These are phyloP conservation scores for Sebastes dallii DNA, from an alignment of 2,797 vertebrate species.

Conservation along the genomic window DNA sequence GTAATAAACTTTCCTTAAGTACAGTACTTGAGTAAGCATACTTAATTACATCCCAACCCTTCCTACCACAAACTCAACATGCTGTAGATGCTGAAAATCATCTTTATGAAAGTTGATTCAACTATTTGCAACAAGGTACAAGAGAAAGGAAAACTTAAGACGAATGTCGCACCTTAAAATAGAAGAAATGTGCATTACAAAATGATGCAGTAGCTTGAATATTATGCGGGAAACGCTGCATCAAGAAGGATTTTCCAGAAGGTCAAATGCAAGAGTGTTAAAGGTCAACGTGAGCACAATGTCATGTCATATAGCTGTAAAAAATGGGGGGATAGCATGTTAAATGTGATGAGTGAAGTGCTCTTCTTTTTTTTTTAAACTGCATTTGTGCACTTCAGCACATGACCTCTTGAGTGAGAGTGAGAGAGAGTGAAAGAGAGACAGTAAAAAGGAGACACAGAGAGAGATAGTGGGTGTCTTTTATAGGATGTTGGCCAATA, in stretches of 20 bases:
- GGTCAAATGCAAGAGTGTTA: not conserved
- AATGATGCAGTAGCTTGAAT: too few species aligned
- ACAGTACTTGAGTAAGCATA: not conserved
- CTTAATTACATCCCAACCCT: not conserved
- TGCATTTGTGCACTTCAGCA: conserved; percentile 40
- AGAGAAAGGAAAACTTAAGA: not conserved
- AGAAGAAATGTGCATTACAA: not conserved
- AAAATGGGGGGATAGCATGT: conserved; percentile 1
- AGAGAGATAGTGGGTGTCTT: conserved; percentile 54
- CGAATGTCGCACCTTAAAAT: not conserved
- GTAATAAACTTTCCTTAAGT: too few species aligned
- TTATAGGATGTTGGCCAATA: conserved; percentile 73
- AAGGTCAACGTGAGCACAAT: not conserved
- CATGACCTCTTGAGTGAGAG: conserved; percentile 7
- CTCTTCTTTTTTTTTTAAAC: not conserved
- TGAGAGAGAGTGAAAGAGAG: conserved; percentile 10
- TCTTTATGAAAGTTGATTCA: not conserved
- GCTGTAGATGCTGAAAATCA: not conserved
- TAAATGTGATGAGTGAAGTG: conserved; percentile 29
- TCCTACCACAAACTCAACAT: not conserved
- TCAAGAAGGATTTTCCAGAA: not conserved
- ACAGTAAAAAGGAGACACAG: conserved; percentile 43
- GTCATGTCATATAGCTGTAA: not conserved
- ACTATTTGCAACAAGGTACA: not conserved
- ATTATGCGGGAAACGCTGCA: not conserved